Conservation (phyloP, 2,797 vertebrate species). For the Danio jaintianensis region DNA sequence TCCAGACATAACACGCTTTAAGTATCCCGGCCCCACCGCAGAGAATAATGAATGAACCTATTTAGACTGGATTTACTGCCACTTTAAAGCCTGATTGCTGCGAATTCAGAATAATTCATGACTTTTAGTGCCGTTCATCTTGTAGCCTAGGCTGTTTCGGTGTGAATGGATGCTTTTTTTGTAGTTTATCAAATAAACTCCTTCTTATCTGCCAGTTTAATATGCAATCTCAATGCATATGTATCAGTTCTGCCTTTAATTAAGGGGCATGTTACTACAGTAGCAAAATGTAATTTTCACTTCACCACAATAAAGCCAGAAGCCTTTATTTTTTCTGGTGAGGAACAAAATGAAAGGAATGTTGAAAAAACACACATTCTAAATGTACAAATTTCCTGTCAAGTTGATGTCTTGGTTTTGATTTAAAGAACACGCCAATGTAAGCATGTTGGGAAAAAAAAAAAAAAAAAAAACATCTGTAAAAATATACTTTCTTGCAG, state of each 20-base stretch:
- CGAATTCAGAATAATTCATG: conserved; percentile 85
- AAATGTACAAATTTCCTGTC: not conserved
- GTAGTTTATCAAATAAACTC: conserved; percentile 80
- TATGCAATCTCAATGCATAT: conserved; percentile 75
- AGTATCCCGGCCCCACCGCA: conserved; percentile 66
- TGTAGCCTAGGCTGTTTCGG: conserved; percentile 72
- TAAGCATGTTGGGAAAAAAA: too few species aligned
- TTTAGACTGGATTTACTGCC: conserved; percentile 83
- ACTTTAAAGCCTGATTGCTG: conserved; percentile 81
- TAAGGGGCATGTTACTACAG: conserved; percentile 74
- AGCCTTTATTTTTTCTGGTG: conserved; percentile 18
- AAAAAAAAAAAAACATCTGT: not conserved
- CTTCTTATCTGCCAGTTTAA: conserved; percentile 71
- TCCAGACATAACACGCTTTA: conserved; percentile 72
- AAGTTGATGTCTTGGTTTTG: not conserved
- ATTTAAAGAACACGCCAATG: too few species aligned
- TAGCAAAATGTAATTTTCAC: conserved; percentile 74
- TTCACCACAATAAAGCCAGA: conserved; percentile 50
- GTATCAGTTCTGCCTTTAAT: conserved; percentile 75
- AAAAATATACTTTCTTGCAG: too few species aligned
- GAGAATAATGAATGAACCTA: conserved; percentile 77
- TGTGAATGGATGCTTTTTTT: conserved; percentile 79
- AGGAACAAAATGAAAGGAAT: not conserved
- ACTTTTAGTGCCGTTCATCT: conserved; percentile 75
- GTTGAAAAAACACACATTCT: not conserved